These are phyloP conservation scores for Hydrotaea diabolus DNA, from an alignment of 2,888 invertebrate genomes.

Conservation along the genomic window DNA sequence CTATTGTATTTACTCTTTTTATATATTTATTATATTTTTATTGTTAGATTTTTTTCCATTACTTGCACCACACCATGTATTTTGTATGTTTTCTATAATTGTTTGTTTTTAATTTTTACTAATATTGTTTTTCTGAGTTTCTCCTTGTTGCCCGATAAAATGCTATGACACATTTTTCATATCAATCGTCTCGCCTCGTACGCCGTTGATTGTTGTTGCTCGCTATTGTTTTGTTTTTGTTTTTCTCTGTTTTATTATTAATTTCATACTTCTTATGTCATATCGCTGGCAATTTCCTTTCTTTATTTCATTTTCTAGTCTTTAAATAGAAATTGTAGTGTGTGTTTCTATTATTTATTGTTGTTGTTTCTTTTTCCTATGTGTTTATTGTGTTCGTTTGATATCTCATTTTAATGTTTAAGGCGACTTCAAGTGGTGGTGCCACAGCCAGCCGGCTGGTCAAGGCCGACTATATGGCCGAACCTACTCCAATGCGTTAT, in stretches of 20 bases:
- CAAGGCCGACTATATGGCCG: too few species aligned
- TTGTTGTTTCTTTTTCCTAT: too few species aligned
- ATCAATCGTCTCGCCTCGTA: slow-evolving; percentile 36
- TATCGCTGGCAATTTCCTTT: slow-evolving; percentile 56
- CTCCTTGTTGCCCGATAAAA: slow-evolving; percentile 44
- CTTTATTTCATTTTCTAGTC: background rate
- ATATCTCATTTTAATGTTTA: background rate
- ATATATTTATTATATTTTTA: slow-evolving; percentile 12
- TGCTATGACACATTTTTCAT: slow-evolving; percentile 52
- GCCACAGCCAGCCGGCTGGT: too few species aligned
- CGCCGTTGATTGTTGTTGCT: slow-evolving; percentile 4
- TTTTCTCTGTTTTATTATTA: too few species aligned
- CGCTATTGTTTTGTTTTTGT: background rate
- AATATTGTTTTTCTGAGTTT: background rate
- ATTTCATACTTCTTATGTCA: background rate
- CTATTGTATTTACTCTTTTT: background rate
- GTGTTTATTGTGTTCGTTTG: too few species aligned
- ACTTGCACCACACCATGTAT: background rate
- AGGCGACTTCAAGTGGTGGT: too few species aligned
- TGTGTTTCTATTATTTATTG: background rate
- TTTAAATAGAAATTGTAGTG: background rate
- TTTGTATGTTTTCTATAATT: slow-evolving; percentile 24
- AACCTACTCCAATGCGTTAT: too few species aligned
- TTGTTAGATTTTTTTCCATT: background rate
- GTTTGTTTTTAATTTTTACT: background rate